Evolutionary conservation across 2,113 vertebrate species (phyloP).

Genomic region (Neomonachus schauinslandi): DNA sequence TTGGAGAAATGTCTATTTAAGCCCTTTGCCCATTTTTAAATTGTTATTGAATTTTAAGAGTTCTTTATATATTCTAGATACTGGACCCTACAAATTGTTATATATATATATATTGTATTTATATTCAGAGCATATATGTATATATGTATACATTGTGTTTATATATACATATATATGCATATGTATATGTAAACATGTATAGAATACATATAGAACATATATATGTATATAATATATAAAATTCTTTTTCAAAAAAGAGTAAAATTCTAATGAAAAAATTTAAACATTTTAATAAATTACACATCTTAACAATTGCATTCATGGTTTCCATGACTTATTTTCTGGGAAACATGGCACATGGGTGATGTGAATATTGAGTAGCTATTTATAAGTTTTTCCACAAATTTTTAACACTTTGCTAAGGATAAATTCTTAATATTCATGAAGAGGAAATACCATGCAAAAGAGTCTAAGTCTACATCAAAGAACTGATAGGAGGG

Average conservation of each 20-base stretch:
- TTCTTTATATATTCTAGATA: neutral
- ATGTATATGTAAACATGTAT: neutral
- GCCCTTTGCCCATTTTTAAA: neutral
- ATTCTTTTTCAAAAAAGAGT: neutral
- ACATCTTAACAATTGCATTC: neutral
- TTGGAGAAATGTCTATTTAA: neutral
- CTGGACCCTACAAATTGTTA: neutral
- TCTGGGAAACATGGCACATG: neutral
- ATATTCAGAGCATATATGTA: neutral
- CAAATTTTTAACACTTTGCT: conserved; percentile 22
- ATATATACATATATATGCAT: neutral
- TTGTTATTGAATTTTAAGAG: neutral
- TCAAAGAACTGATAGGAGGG: neutral
- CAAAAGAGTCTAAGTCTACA: neutral
- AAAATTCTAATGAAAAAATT: neutral
- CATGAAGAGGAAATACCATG: neutral
- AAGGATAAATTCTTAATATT: neutral
- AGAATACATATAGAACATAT: neutral
- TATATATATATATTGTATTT: neutral
- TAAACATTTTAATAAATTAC: neutral
- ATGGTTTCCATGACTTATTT: neutral
- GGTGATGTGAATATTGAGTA: neutral
- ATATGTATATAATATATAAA: neutral
- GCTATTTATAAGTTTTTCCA: neutral
- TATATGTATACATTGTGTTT: no score